Evolutionary conservation across 2,888 invertebrate genomes (phyloP), one percentile per base, ranked within the genome.

Genomic region (Macaria liturata): DNA sequence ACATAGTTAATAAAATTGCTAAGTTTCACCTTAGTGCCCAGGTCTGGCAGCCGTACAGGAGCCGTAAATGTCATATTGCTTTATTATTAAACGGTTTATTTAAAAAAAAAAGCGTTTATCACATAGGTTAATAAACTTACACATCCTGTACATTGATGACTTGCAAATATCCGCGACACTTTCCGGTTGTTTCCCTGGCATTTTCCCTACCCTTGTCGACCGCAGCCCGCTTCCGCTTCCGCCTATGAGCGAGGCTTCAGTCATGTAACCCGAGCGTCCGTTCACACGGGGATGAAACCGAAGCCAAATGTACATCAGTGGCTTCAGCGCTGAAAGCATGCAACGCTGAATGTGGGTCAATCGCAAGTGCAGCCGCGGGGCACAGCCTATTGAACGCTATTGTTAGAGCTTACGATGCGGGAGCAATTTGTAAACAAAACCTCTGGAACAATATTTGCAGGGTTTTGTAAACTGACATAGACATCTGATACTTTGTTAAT

Each of bases 331-430:
- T 46, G 53, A 8, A 66, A 61, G 54, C 20, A 20, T 20, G 20
- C 45, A 45, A 45, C 45, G 45, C 46, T 46, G 53, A 8, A 66
- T 59, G 54, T 66, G 56, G 65, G 66, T 66, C 65, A 64, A 64
- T 65, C 62, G 57, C 59, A 59, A 39, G 56, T 46, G 59, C 50
- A 52, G 43, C 49, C 44, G 56, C 50, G 44, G 32, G 44, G 44
- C 47, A 54, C 54, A 50, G 59, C 54, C 31, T 32, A 44, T 48
- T 9, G 45, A 47, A 47, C 32, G 50, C 54, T 54, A 54, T 59
- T 59, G 54, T 59, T 59, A 49, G 51, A 57, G 40, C 34, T 34
- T 43, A 50, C 43, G 34, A 7, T 9, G 9, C 47, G 8, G 44
- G 42, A 49, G 49, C 9, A 37, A 37, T 37, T 4, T 7, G 34